Conservation (phyloP, 1,140 invertebrate genomes). For the Diploscapter pachys region DNA sequence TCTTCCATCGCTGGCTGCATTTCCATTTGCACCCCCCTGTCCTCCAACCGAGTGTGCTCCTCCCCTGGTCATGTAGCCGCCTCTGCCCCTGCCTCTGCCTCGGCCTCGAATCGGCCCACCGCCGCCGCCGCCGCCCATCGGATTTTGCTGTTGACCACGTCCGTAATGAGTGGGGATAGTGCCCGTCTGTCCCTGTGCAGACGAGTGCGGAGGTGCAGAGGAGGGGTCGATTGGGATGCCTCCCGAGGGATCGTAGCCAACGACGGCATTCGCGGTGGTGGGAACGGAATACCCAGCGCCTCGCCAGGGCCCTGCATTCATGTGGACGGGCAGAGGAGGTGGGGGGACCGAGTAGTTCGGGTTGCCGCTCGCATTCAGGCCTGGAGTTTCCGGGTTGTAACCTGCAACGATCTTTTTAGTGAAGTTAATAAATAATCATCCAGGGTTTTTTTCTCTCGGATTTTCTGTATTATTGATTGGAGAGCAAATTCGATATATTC, state of each 20-base stretch:
- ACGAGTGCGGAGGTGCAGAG: neutral
- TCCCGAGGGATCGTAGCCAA: slow-evolving; percentile 10
- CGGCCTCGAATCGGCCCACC: slow-evolving; percentile 11
- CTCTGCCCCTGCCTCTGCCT: slow-evolving; percentile 5
- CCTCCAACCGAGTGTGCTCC: no score
- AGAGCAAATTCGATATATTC: no score
- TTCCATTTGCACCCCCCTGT: no score
- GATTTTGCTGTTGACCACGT: no score
- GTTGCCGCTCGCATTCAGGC: slow-evolving; percentile 14
- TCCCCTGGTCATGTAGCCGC: neutral
- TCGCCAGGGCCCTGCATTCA: neutral
- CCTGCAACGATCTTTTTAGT: no score
- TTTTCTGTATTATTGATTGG: no score
- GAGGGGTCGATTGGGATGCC: slow-evolving; percentile 4
- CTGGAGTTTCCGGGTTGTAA: slow-evolving; percentile 47
- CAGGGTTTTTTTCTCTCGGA: no score
- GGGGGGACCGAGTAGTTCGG: slow-evolving; percentile 37
- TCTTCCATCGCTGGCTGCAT: no score
- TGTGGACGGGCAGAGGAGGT: slow-evolving; percentile 29
- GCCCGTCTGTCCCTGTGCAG: no score
- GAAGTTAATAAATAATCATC: no score
- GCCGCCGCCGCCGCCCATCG: no score
- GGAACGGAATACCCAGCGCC: neutral
- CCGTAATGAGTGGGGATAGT: no score
- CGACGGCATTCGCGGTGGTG: neutral